phyloP scores from a whole-genome alignment of 2,113 vertebrate genomes.

The Trichechus manatus region DNA sequence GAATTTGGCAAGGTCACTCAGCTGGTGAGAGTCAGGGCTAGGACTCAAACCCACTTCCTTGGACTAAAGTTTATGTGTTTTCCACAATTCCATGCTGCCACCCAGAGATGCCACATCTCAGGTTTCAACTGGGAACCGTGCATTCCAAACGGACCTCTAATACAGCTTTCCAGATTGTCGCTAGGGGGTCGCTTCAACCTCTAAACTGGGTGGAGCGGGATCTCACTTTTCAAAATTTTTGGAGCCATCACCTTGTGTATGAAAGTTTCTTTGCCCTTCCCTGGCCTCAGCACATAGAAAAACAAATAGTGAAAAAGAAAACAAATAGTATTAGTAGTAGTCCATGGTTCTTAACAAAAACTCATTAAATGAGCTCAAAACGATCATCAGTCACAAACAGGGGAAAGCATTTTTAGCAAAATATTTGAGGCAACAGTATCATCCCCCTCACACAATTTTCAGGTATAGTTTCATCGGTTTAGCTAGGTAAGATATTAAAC shows the following conservation, averaged over 20 bases:
- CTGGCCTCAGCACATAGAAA: neutral
- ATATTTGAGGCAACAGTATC: neutral
- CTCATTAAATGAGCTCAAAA: neutral
- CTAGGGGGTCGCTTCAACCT: neutral
- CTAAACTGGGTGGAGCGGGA: neutral
- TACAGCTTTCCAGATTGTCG: too few relatives aligned
- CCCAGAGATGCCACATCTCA: neutral
- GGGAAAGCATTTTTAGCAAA: neutral
- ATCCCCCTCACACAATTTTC: neutral
- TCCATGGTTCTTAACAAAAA: neutral
- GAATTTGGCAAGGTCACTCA: neutral
- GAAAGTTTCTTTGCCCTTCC: neutral
- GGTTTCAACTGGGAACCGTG: neutral
- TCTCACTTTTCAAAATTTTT: neutral
- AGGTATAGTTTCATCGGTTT: neutral
- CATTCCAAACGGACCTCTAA: fast-evolving
- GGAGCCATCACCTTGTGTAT: neutral
- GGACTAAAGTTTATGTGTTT: neutral
- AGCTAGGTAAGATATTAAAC: neutral
- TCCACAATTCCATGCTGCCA: neutral
- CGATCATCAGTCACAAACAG: neutral
- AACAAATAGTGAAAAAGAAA: neutral
- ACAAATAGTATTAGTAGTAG: neutral
- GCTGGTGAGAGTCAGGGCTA: neutral
- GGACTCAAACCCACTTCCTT: neutral